Evolutionary conservation across 1,140 invertebrate genomes (phyloP).

Genomic region (Sitodiplosis mosellana): DNA sequence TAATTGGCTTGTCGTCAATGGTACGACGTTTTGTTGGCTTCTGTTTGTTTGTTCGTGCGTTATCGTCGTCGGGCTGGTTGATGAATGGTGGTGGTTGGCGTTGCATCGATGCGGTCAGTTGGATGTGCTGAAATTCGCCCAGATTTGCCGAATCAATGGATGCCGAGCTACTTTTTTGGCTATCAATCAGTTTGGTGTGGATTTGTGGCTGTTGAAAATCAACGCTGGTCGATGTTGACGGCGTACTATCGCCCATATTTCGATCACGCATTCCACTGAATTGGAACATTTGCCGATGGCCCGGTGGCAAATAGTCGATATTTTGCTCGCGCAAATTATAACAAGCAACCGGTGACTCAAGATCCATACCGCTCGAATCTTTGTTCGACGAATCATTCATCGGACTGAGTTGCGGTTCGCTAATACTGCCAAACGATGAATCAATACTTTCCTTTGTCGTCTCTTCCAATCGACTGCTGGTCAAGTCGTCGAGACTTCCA

Average conservation of each 20-base stretch:
- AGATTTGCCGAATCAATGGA: not conserved
- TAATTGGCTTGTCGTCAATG: constrained; percentile 6
- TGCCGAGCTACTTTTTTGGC: not conserved
- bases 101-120: not conserved
- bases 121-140: constrained; percentile 2
- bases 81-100: not conserved
- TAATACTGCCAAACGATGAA: constrained; percentile 3
- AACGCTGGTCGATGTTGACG: not conserved
- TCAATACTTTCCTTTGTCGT: constrained; percentile 5
- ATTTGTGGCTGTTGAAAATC: not conserved
- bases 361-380: not conserved
- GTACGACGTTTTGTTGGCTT: constrained; percentile 2
- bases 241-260: not conserved
- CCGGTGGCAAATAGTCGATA: constrained; percentile 4
- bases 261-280: not conserved
- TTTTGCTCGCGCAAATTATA: constrained; percentile 6
- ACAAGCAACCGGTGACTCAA: not conserved
- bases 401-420: not conserved
- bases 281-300: not conserved
- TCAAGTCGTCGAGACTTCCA: constrained; percentile 43
- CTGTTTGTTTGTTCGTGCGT: constrained; percentile 1
- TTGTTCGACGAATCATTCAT: not conserved
- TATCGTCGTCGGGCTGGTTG: constrained; percentile 1
- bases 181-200: not conserved
- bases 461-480: constrained; percentile 6